Conservation (phyloP, 2,888 invertebrate species). For the Agrypnus murinus region DNA sequence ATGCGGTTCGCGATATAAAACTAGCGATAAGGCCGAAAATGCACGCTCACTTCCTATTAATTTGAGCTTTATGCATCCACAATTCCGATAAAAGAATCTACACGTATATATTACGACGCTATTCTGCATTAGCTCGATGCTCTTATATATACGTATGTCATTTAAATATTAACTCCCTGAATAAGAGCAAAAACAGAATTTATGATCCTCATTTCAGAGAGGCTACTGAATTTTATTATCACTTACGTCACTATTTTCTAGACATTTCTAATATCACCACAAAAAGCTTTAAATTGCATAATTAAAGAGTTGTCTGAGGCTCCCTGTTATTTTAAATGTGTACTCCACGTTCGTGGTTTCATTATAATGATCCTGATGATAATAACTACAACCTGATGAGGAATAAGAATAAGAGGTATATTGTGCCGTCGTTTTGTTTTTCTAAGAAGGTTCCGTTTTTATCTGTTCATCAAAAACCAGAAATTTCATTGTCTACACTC, state of each 20-base stretch:
- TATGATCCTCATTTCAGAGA: slow-evolving; percentile 27
- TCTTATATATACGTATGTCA: slow-evolving; percentile 39
- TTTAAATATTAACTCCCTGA: slow-evolving; percentile 42
- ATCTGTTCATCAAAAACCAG: slow-evolving; percentile 55
- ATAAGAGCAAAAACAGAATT: slow-evolving; percentile 29
- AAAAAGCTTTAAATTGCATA: background rate
- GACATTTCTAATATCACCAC: background rate
- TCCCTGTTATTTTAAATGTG: background rate
- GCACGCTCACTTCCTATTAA: slow-evolving; percentile 58
- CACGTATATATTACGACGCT: slow-evolving; percentile 49
- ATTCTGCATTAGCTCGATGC: slow-evolving; percentile 39
- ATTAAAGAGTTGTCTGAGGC: background rate
- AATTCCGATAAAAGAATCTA: slow-evolving; percentile 58
- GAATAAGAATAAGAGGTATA: background rate
- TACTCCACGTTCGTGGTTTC: background rate
- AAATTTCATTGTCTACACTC: slow-evolving; percentile 56
- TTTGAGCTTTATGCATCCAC: slow-evolving; percentile 60
- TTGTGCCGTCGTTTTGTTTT: slow-evolving; percentile 47
- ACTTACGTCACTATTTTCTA: background rate
- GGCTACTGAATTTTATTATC: slow-evolving; percentile 23
- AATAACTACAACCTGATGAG: background rate
- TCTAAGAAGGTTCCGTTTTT: slow-evolving; percentile 56
- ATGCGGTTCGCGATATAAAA: slow-evolving; percentile 58
- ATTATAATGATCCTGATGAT: background rate
- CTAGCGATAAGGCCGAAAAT: slow-evolving; percentile 60